Conservation (phyloP, 2,888 invertebrate genomes). For the Metalampra italica region DNA sequence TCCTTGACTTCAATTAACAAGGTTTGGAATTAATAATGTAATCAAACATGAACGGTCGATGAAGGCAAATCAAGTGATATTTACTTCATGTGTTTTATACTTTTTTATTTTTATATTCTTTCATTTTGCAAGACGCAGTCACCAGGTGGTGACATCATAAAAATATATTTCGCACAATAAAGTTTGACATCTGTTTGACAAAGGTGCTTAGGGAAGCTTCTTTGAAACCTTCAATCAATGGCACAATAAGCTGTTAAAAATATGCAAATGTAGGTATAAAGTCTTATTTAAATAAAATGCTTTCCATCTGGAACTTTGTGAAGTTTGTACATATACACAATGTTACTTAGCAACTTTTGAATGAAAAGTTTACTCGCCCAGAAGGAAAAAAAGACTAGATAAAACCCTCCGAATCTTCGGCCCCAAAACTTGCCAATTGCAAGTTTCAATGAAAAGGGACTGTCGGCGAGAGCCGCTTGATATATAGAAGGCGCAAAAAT, state of each 20-base stretch:
- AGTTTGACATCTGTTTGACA: no score
- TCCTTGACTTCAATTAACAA: no score
- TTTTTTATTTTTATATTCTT: no score
- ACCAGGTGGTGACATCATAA: no score
- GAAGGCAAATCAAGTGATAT: no score
- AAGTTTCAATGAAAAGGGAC: conserved; percentile 69
- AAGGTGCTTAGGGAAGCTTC: no score
- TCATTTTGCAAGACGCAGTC: no score
- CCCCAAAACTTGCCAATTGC: conserved; percentile 59
- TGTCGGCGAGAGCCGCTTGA: conserved; percentile 48
- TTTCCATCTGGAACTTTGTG: conserved; percentile 7
- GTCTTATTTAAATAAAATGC: neutral
- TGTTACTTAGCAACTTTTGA: conserved; percentile 19
- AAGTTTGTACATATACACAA: conserved; percentile 15
- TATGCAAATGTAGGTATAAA: neutral
- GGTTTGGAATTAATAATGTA: no score
- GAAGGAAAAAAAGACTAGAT: conserved; percentile 35
- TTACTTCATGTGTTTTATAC: no score
- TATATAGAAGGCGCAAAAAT: conserved; percentile 66
- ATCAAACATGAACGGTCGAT: no score
- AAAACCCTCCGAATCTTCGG: conserved; percentile 51
- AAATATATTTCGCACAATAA: no score
- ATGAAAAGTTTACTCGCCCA: conserved; percentile 22
- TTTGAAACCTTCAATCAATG: neutral
- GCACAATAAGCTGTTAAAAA: neutral